Conservation (phyloP, 2,113 vertebrate genomes). For the Chaetura pelagica region DNA sequence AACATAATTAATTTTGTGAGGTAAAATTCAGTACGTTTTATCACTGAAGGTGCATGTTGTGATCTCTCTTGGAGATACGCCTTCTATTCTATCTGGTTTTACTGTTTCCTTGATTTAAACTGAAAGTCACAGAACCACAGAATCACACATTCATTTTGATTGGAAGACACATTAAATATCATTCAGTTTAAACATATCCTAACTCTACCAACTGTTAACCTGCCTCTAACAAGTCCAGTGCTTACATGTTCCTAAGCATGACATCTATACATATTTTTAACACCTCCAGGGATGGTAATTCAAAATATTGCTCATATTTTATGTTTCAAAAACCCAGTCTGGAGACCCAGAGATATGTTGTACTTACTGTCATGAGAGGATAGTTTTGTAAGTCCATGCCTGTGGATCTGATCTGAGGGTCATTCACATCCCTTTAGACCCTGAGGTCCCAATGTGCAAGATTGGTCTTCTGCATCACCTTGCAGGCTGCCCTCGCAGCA, state of each 20-base stretch:
- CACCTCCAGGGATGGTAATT: too few relatives aligned
- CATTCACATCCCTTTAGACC: neutral
- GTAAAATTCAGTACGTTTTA: neutral
- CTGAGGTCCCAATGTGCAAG: fast-evolving
- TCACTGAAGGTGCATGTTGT: fast-evolving
- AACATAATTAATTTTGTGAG: neutral
- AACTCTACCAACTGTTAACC: too few relatives aligned
- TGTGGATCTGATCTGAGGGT: neutral
- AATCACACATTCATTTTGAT: too few relatives aligned
- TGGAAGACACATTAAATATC: too few relatives aligned
- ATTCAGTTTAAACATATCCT: too few relatives aligned
- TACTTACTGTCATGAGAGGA: neutral
- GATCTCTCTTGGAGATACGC: neutral
- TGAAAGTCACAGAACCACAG: too few relatives aligned
- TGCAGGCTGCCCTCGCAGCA: too few relatives aligned
- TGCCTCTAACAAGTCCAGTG: too few relatives aligned
- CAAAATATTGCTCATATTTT: neutral
- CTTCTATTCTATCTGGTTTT: neutral
- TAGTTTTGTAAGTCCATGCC: neutral
- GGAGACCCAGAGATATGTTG: neutral
- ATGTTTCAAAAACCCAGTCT: neutral
- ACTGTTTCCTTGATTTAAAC: neutral
- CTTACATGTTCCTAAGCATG: too few relatives aligned
- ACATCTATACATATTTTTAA: too few relatives aligned
- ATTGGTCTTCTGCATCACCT: fast-evolving